phyloP scores from a whole-genome alignment of 2,888 invertebrate species.

The Parasteatoda lunata region DNA sequence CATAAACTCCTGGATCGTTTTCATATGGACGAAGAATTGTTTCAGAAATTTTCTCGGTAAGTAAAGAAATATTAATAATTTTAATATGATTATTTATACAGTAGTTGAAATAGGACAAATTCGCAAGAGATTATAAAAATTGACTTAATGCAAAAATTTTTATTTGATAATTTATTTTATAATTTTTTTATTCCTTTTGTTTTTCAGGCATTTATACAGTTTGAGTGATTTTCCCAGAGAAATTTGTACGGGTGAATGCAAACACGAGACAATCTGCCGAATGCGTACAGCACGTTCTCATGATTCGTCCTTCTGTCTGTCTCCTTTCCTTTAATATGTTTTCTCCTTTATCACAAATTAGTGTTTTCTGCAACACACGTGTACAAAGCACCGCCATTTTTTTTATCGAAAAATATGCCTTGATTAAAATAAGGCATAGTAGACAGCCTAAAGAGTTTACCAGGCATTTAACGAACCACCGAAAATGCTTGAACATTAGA shows the following conservation, averaged over 20 bases:
- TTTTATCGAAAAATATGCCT: not conserved
- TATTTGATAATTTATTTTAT: too few species aligned
- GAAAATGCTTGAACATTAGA: too few species aligned
- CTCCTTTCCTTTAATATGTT: not conserved
- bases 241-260: conserved; percentile 60
- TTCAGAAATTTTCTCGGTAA: conserved; percentile 87
- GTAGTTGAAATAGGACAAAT: too few species aligned
- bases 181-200: not conserved
- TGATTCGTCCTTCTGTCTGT: conserved; percentile 57
- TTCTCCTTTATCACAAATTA: not conserved
- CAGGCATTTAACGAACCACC: too few species aligned
- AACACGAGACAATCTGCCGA: conserved; percentile 67
- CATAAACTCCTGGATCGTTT: conserved; percentile 90
- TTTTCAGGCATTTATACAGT: conserved; percentile 47
- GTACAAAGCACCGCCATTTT: not conserved
- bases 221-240: conserved; percentile 58
- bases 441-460: too few species aligned
- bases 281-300: conserved; percentile 66
- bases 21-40: conserved; percentile 88
- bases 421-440: too few species aligned
- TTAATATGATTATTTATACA: too few species aligned
- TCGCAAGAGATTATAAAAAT: too few species aligned
- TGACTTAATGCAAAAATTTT: too few species aligned
- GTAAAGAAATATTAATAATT: conserved; percentile 72
- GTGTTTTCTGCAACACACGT: not conserved